These are phyloP conservation scores for Athene cunicularia DNA, from an alignment of 2,113 vertebrate genomes.

Conservation along the genomic window DNA sequence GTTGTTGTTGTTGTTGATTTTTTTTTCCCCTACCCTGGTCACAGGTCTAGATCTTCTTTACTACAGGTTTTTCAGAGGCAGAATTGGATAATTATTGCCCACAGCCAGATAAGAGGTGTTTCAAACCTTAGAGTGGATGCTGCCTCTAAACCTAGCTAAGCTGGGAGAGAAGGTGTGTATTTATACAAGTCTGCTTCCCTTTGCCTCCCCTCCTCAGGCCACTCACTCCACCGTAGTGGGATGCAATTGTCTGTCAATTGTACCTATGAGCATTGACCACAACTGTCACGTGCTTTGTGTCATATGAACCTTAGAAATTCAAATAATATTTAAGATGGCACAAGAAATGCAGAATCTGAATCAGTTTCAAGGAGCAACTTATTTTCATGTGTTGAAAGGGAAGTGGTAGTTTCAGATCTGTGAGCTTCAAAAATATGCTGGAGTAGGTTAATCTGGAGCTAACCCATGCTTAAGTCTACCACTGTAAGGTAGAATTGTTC, in stretches of 20 bases:
- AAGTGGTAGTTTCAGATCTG: background rate
- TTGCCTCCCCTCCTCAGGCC: background rate
- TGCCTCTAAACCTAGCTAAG: background rate
- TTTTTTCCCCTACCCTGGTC: rapidly evolving
- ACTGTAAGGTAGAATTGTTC: background rate
- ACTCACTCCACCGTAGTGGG: background rate
- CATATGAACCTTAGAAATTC: background rate
- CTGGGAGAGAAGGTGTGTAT: background rate
- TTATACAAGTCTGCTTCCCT: background rate
- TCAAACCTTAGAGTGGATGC: background rate
- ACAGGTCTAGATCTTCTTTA: background rate
- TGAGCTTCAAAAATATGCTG: background rate
- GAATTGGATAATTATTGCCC: background rate
- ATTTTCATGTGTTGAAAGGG: background rate
- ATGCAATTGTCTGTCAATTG: background rate
- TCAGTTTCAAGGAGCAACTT: background rate
- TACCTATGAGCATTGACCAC: rapidly evolving
- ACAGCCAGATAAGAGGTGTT: background rate
- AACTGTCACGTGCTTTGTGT: background rate
- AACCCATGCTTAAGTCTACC: background rate
- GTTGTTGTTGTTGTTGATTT: background rate
- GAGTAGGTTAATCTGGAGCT: background rate
- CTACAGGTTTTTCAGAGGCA: background rate
- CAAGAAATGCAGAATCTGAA: background rate
- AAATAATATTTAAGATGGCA: background rate